Base-by-base conservation (phyloP, 2,797 vertebrate genomes). In the Chrysocyon brachyurus region DNA sequence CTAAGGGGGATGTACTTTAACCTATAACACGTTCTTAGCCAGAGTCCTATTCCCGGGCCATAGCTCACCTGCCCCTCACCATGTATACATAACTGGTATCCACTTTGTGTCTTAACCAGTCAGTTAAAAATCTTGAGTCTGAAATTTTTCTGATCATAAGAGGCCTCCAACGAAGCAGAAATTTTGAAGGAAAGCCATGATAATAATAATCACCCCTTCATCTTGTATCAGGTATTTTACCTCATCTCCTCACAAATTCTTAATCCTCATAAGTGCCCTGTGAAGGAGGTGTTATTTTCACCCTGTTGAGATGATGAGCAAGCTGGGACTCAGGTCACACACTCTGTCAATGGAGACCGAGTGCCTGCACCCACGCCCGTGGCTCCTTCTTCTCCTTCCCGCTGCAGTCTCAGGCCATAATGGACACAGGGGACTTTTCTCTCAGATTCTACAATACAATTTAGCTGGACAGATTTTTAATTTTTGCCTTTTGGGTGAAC, bases 321-420 rank as follows among this genome's bases (percentile, higher is more conserved):
- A 22, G 31, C 16, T 56, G 73, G 61, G 72, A 36, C 79, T n/a
- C 8, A 8, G n/a, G 36, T 46, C 57, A 33, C 19, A 52, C 0
- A 0, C 12, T 57, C 78, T n/a, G 24, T 49, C 16, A 24, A 12
- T 16, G 36, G 86, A 31, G 73, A 59, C 1, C 7, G 5, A 1
- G 28, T 2, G 0, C 28, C 5, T 3, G 15, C 0, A 3, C 17
- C 63, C 63, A 72, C 9, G 52, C 64, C 36, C 9, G 4, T 31
- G 17, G 46, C 78, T 0, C 0, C 0, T 52, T n/a, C 78, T 4
- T 33, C 61, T 79, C 14, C 16, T 49, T 10, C 24, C 17, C 28
- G 21, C 64, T 17, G 24, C 1, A 0, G 16, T 31, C 57, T 26
- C 3, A 0, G 63, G 70, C 72, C 33, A 56, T 0, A 0, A 17